Evolutionary conservation across 2,797 vertebrate species (phyloP), one percentile per base, ranked within the genome.

Genomic region (Phataginus tricuspis): DNA sequence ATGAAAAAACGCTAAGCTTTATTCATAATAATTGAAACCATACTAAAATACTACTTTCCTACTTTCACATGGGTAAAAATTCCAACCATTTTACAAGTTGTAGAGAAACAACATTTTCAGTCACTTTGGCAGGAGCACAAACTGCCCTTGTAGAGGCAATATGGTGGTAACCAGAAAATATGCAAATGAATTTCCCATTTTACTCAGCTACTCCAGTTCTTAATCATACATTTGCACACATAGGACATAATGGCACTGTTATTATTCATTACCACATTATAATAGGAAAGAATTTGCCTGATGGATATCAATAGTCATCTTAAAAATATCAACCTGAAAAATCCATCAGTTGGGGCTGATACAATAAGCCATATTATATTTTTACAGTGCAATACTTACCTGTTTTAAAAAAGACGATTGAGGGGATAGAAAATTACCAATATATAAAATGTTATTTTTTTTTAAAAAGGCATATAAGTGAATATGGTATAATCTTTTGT

Each of bases 291-390:
- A 23, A 55, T 79, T 91, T 84, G 25, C 27, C 0, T 72, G 16
- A 88, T 79, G 21, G 21, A 6, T 27, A 85, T 79, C 42, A 74
- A 29, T 34, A 88, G 34, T 78, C 37, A 91, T 61, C 68, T 66
- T 83, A 78, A 87, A 96, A 85, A 92, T 79, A 78, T 9, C 27
- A 77, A 75, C 61, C 21, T 80, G 86, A 80, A 86, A 89, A 90
- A 49, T 82, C 16, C 9, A 61, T 93, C 75, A 64, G 18, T 39
- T 13, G 25, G 37, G 23, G 2, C 11, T 45, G 59, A 45, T 57
- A 51, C 66, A 84, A 51, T 45, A 87, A 34, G 23, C 87, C 11
- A 72, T 39, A 57, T 45, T 85, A 72, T 1, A 55, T 53, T 93
- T 34, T 95, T 66, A 79, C 2, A 59, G 64, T 25, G 45, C 13